Evolutionary conservation across 2,113 vertebrate species (phyloP), one percentile per base, ranked within the genome.

Genomic region (Anguilla japonica): DNA sequence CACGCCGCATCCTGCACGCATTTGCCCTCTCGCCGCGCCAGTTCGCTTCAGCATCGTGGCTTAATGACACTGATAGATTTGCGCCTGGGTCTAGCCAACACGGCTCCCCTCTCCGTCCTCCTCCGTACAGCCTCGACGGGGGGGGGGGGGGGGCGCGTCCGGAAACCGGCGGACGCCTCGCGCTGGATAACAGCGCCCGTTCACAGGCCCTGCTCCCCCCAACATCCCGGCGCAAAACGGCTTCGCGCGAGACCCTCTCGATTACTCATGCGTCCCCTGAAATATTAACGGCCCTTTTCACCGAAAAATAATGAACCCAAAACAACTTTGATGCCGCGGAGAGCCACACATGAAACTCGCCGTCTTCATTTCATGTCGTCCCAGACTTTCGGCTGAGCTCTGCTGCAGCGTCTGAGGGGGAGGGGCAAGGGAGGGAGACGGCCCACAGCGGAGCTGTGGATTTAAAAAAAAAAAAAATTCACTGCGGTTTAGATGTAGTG

Each of bases 341-440:
- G 88, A 89, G 85, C 87, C 15, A 84, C 86, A 92, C 93, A 94
- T 87, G 87, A 90, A 92, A 91, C 91, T 87, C 89, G 91, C 20
- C 89, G 92, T 92, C 91, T 91, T 92, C 91, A 93, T 93, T 93
- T 89, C 89, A 82, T 88, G 85, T 93, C 92, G 91, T 90, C 89
- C 89, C 79, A 88, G 84, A 91, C 88, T 92, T 92, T 93, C 93
- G 93, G 90, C 92, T 88, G 84, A 89, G 87, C 92, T 90, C 67
- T 40, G 60, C 53, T 80, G n/a, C 39, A 82, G 63, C 63, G 26
- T 26, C 63, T 26, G 22, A 22, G 9, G 63, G 43, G 63, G 34
- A 34, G 34, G 34, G 34, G 34, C 34, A 89, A 83, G 84, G 71
- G 87, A 86, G 85, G 39, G 39, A 87, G 40, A 22, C 40, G 7